These are phyloP conservation scores for Anisognathus igniventris DNA, from an alignment of 2,797 vertebrate species.

Conservation along the genomic window DNA sequence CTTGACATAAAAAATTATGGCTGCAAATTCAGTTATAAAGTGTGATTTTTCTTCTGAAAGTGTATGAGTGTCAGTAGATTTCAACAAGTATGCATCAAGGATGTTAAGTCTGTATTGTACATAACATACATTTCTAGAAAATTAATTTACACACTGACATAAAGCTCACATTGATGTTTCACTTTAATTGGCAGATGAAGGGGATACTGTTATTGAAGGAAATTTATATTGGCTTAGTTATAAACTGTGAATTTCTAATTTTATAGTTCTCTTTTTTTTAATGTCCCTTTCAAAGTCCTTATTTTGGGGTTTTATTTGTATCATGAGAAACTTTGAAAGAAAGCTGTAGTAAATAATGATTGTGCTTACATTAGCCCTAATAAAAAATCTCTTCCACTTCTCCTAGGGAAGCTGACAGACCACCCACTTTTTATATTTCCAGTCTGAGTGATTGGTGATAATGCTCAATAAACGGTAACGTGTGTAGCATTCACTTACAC, in stretches of 20 bases:
- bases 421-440: background rate
- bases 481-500: background rate
- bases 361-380: slow-evolving; percentile 40
- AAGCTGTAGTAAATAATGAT: slow-evolving; percentile 47
- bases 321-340: background rate
- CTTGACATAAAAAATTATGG: slow-evolving; percentile 40
- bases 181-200: slow-evolving; percentile 57
- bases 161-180: slow-evolving; percentile 56
- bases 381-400: slow-evolving; percentile 38
- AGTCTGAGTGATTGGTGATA: background rate
- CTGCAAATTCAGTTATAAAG: slow-evolving; percentile 56
- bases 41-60: background rate
- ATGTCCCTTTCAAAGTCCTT: slow-evolving; percentile 45
- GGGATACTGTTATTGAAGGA: slow-evolving; percentile 67
- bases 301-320: slow-evolving; percentile 24
- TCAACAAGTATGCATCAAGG: slow-evolving; percentile 44
- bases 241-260: slow-evolving; percentile 74
- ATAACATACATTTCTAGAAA: slow-evolving; percentile 65
- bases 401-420: slow-evolving; percentile 38
- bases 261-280: slow-evolving; percentile 9
- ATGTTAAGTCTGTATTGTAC: slow-evolving; percentile 64
- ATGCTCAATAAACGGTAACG: background rate
- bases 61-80: slow-evolving; percentile 59
- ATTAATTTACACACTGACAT: slow-evolving; percentile 42
- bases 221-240: slow-evolving; percentile 54